A percentile compares a stretch with the other conserved stretches of the same genome.
These are phyloP conservation scores for Salpingus planirostris DNA, from an alignment of 2,888 invertebrate species.

Conservation along the genomic window DNA sequence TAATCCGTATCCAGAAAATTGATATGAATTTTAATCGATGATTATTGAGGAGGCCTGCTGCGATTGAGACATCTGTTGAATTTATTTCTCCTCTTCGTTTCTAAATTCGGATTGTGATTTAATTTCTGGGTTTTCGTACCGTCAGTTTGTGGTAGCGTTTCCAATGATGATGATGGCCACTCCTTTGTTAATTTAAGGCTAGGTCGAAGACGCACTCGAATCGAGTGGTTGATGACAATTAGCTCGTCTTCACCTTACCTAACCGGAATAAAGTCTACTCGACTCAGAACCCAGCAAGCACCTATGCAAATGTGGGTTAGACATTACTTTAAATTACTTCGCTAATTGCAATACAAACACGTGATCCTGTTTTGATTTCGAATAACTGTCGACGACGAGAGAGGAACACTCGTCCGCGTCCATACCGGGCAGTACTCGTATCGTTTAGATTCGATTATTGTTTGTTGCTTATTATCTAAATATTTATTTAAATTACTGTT, in stretches of 20 bases:
- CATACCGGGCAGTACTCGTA: too few relatives aligned
- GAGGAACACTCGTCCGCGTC: constrained; percentile 5
- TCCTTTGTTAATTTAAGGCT: constrained; percentile 15
- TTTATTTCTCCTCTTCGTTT: too few relatives aligned
- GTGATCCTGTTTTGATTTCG: constrained; percentile 10
- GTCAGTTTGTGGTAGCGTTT: too few relatives aligned
- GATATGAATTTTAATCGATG: too few relatives aligned
- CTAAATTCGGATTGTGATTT: too few relatives aligned
- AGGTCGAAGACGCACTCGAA: constrained; percentile 13
- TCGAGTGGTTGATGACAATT: constrained; percentile 16
- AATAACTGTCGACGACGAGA: constrained; percentile 12
- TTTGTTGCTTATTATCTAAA: constrained; percentile 10
- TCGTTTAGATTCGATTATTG: constrained; percentile 3
- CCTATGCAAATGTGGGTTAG: constrained; percentile 13
- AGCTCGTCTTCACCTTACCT: constrained; percentile 15
- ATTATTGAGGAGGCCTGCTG: too few relatives aligned
- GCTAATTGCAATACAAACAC: constrained; percentile 15
- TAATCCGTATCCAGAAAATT: too few relatives aligned
- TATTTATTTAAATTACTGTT: constrained; percentile 13
- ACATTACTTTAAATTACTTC: constrained; percentile 12
- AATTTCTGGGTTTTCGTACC: too few relatives aligned
- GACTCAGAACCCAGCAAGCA: constrained; percentile 5
- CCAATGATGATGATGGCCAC: too few relatives aligned
- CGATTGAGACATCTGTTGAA: too few relatives aligned
- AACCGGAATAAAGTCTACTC: constrained; percentile 9